Conservation (phyloP, 2,113 vertebrate genomes). For the Cyrtonyx montezumae region DNA sequence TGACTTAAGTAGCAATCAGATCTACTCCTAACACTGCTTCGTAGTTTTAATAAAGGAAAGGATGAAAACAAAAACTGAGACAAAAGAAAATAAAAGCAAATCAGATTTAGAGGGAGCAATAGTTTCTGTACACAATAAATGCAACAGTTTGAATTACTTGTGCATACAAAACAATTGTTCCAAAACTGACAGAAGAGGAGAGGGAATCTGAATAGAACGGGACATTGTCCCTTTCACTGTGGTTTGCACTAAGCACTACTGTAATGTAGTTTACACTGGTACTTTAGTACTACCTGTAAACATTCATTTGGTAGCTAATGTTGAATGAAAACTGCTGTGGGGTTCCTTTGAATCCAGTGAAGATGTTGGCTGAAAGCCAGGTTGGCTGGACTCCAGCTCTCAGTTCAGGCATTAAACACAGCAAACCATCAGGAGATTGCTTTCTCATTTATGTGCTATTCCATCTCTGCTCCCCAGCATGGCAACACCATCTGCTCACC, state of each 20-base stretch:
- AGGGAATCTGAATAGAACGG: not conserved
- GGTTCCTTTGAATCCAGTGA: not conserved
- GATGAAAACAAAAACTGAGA: not conserved
- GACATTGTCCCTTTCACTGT: not conserved
- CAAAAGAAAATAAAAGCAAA: not conserved
- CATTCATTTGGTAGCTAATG: not conserved
- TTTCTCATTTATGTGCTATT: slow-evolving; percentile 54
- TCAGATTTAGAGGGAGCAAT: not conserved
- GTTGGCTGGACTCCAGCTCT: slow-evolving; percentile 1
- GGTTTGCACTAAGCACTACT: not conserved
- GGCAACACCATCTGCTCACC: slow-evolving; percentile 39
- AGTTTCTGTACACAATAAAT: not conserved
- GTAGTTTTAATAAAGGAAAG: not conserved
- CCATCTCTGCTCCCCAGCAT: not conserved
- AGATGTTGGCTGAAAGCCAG: not conserved
- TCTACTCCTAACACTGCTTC: not conserved
- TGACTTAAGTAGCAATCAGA: not conserved
- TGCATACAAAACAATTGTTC: not conserved
- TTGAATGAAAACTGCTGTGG: not conserved
- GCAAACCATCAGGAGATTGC: slow-evolving; percentile 25
- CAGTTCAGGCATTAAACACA: slow-evolving; percentile 43
- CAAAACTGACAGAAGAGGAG: not conserved
- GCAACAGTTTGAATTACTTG: not conserved
- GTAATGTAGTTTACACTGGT: not conserved
- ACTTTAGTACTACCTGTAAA: not conserved